phyloP scores from a whole-genome alignment of 2,113 vertebrate species.

The Prietella phreatophila region DNA sequence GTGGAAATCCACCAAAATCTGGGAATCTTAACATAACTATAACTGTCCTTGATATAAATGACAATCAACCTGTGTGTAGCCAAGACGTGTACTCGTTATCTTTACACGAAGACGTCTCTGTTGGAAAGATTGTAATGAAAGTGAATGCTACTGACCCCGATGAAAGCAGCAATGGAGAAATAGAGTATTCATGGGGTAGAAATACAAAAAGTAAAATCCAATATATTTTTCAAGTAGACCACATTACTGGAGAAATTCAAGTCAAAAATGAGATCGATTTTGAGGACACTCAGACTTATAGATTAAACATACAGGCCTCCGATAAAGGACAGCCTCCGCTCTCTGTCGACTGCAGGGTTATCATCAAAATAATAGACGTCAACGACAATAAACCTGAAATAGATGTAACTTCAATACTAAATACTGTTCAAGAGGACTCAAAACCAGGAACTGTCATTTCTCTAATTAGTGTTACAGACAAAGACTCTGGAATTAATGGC shows the following conservation, averaged over 20 bases:
- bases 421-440: conserved; percentile 61
- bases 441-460: conserved; percentile 68
- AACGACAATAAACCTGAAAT: conserved; percentile 55
- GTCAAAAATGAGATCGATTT: conserved; percentile 62
- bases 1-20: conserved; percentile 49
- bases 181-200: conserved; percentile 62
- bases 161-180: conserved; percentile 60
- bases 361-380: conserved; percentile 50
- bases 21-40: conserved; percentile 47
- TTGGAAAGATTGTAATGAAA: conserved; percentile 50
- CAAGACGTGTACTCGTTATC: conserved; percentile 49
- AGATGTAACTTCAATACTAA: conserved; percentile 50
- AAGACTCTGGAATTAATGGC: conserved; percentile 68
- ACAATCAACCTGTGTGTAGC: conserved; percentile 50
- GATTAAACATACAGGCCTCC: conserved; percentile 46
- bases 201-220: conserved; percentile 47
- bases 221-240: conserved; percentile 45
- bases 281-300: conserved; percentile 51
- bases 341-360: conserved; percentile 39
- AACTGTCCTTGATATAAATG: conserved; percentile 52
- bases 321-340: conserved; percentile 51
- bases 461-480: conserved; percentile 67
- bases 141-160: conserved; percentile 64
- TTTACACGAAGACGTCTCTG: conserved; percentile 42
- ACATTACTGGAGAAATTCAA: conserved; percentile 56